Percentiles rank a stretch among this genome's conserved stretches.
These are phyloP conservation scores for Chelidonichthys spinosus DNA, from an alignment of 2,797 vertebrate genomes.

Conservation along the genomic window DNA sequence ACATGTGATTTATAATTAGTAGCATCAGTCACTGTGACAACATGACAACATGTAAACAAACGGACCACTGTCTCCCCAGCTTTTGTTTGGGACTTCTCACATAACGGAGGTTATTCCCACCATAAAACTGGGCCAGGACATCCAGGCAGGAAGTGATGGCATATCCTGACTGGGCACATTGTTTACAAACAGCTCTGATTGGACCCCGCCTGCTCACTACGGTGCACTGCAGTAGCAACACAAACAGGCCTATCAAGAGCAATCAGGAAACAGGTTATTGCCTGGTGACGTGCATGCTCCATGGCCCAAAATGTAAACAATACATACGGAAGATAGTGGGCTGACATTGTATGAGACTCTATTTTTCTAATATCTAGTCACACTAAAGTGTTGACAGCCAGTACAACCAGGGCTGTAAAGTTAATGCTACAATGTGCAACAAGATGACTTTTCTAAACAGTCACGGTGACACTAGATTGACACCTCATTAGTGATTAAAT, in stretches of 20 bases:
- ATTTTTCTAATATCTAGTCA: background rate
- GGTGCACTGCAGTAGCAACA: constrained; percentile 32
- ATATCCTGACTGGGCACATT: constrained; percentile 73
- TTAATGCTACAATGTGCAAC: background rate
- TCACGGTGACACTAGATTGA: background rate
- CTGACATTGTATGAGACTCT: background rate
- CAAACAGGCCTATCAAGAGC: constrained; percentile 59
- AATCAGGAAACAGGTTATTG: constrained; percentile 50
- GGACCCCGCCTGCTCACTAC: constrained; percentile 35
- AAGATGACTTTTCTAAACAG: background rate
- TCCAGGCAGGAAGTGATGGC: constrained; percentile 73
- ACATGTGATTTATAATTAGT: too few relatives aligned
- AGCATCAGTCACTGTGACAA: constrained; percentile 1
- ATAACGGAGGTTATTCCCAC: constrained; percentile 66
- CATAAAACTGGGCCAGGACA: constrained; percentile 64
- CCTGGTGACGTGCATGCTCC: constrained; percentile 32
- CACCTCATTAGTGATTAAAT: background rate
- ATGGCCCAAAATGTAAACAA: constrained; percentile 42
- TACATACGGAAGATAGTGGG: constrained; percentile 5
- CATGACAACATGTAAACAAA: constrained; percentile 42
- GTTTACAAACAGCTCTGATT: constrained; percentile 76
- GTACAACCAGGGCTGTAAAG: background rate
- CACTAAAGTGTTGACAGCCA: background rate
- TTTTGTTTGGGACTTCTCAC: background rate
- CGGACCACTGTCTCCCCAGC: background rate